Percentiles rank a stretch among this genome's conserved stretches.
These are phyloP conservation scores for Hermaeophaga mercurialis DNA, from an alignment of 2,888 invertebrate species.

Conservation along the genomic window DNA sequence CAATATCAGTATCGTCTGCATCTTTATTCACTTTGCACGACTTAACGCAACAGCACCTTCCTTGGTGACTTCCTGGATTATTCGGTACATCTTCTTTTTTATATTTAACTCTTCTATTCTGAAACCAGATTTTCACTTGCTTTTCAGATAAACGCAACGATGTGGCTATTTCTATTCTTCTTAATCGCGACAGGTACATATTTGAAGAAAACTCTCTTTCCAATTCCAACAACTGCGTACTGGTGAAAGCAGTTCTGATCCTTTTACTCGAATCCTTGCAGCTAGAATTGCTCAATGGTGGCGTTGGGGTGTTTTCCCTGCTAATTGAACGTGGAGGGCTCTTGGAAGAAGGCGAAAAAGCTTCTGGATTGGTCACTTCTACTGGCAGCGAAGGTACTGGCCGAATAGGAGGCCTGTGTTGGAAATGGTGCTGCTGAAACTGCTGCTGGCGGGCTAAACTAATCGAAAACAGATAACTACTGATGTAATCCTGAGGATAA, in stretches of 20 bases:
- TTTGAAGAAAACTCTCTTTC: constrained; percentile 89
- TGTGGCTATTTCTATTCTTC: constrained; percentile 92
- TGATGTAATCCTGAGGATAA: constrained; percentile 68
- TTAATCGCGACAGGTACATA: constrained; percentile 86
- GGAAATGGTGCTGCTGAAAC: constrained; percentile 45
- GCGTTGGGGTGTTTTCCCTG: constrained; percentile 64
- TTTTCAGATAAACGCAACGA: constrained; percentile 87
- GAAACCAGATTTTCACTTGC: constrained; percentile 96
- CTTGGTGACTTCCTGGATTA: constrained; percentile 29
- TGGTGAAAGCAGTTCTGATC: constrained; percentile 92
- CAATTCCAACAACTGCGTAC: constrained; percentile 83
- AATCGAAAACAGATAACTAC: constrained; percentile 68
- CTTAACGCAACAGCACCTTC: constrained; percentile 61
- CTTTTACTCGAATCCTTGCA: constrained; percentile 76
- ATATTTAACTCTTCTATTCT: constrained; percentile 90
- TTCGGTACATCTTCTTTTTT: constrained; percentile 83
- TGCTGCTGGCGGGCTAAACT: constrained; percentile 67
- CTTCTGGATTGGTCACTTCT: constrained; percentile 10
- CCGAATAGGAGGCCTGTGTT: constrained; percentile 52
- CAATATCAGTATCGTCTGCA: constrained; percentile 51
- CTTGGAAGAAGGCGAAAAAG: constrained; percentile 16
- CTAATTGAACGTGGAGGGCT: constrained; percentile 50
- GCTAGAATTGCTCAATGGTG: constrained; percentile 53
- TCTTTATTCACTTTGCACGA: constrained; percentile 53
- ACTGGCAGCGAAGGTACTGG: constrained; percentile 41